These are phyloP conservation scores for Cynopterus sphinx DNA, from an alignment of 2,797 vertebrate genomes.

Conservation along the genomic window DNA sequence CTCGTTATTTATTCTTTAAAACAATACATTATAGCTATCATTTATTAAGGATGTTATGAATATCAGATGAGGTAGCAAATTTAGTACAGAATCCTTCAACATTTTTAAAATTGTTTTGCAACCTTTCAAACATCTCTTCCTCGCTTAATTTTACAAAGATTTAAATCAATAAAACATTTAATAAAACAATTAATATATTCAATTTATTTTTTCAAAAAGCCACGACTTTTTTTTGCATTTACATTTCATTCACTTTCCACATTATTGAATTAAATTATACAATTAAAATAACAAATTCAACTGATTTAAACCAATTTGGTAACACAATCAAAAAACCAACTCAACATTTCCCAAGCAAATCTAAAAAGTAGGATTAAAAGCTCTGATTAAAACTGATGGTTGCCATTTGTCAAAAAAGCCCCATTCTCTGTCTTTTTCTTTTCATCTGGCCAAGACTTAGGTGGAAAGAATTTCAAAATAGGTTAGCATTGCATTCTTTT, in stretches of 20 bases:
- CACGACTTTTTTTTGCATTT: background rate
- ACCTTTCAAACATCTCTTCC: background rate
- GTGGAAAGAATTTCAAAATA: background rate
- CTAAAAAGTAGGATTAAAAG: background rate
- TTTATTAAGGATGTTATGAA: background rate
- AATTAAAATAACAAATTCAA: background rate
- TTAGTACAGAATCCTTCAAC: background rate
- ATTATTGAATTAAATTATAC: background rate
- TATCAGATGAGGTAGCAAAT: background rate
- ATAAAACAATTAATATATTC: background rate
- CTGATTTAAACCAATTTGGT: background rate
- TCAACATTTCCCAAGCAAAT: background rate
- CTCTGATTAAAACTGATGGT: background rate
- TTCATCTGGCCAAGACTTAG: background rate
- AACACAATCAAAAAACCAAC: background rate
- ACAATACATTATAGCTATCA: background rate
- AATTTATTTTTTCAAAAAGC: background rate
- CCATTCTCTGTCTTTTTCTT: background rate
- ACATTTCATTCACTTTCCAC: background rate
- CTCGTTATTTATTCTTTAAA: slow-evolving; percentile 4
- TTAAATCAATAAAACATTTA: background rate
- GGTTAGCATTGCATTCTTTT: background rate
- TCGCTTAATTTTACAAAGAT: background rate
- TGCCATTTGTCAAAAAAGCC: background rate
- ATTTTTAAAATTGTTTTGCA: background rate